Evolutionary conservation across 1,140 invertebrate species (phyloP), one percentile per base, ranked within the genome.

Genomic region (Bicyclus anynana): DNA sequence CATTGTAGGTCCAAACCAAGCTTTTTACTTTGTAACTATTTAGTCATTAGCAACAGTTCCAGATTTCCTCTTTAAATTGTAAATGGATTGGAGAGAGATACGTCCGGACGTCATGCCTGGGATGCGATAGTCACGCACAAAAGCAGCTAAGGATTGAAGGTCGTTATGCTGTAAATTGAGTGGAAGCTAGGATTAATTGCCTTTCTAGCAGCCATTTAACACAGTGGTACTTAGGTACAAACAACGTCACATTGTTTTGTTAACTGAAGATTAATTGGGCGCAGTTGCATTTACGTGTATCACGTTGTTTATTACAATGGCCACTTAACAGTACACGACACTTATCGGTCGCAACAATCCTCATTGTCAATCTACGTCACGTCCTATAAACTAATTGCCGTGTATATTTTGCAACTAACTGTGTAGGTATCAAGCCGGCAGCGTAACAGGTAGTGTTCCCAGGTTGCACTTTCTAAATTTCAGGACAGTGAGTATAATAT

Each of bases 271-370:
- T 70, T 73, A 67, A 65, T 70, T 59, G 60, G 61, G 60, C 65
- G 62, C 62, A 64, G 61, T 64, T 66, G 58, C 62, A 62, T 59
- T 60, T 53, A 56, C 53, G 42, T 67, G 63, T 65, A 72, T 72
- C 62, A 63, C 58, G 53, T 65, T 68, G 62, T 72, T 72, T 67
- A 59, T 65, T 65, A 66, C 70, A 67, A 67, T 69, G 59, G 57
- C 50, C 60, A 69, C 67, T 63, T 67, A 51, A 56, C 27, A 59
- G 49, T 69, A 59, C 62, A 50, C 59, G 60, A 58, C 59, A 65
- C 62, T 59, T 65, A 65, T 65, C 57, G 53, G 33, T 17, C 14
- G 48, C 53, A 56, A 55, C 58, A 53, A 57, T 56, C 48, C 53
- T 61, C 37, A 58, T 62, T 58, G 49, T 59, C 58, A 27, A 49